Conservation (phyloP, 37 sponge, comb jelly and placozoan genomes). For the Hormiphora californensis region DNA sequence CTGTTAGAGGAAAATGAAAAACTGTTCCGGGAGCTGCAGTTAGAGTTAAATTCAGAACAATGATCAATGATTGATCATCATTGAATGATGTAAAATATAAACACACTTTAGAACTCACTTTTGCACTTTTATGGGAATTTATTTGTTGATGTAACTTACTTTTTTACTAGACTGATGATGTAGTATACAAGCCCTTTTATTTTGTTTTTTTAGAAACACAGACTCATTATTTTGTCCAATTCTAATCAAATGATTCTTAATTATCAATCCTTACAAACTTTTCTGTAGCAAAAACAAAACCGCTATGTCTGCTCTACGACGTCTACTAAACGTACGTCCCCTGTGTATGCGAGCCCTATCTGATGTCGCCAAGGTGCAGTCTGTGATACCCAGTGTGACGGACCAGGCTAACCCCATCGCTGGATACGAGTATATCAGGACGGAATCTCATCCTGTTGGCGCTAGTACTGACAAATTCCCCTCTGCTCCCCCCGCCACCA, state of each 20-base stretch:
- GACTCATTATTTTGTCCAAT: neutral
- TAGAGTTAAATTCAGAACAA: too few species aligned
- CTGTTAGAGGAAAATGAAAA: conserved; percentile 27
- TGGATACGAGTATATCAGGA: conserved; percentile 5
- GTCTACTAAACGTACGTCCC: neutral
- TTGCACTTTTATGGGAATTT: too few species aligned
- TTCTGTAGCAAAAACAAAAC: too few species aligned
- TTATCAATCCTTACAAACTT: too few species aligned
- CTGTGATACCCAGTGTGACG: neutral
- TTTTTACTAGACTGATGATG: too few species aligned
- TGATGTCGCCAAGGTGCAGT: conserved; percentile 17
- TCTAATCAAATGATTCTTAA: neutral
- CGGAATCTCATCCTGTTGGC: conserved; percentile 5
- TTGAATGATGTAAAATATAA: too few species aligned
- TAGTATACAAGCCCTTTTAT: too few species aligned
- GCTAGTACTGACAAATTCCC: neutral
- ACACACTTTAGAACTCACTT: too few species aligned
- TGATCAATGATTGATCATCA: too few species aligned
- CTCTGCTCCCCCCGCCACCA: neutral
- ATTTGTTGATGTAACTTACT: too few species aligned
- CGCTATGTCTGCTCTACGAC: neutral
- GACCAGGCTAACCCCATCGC: conserved; percentile 41
- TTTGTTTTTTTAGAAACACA: too few species aligned
- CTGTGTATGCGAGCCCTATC: neutral
- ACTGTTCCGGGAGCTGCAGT: conserved; percentile 25